These are phyloP conservation scores for Gobio occitaniae DNA, from an alignment of 2,797 vertebrate species.

Conservation along the genomic window DNA sequence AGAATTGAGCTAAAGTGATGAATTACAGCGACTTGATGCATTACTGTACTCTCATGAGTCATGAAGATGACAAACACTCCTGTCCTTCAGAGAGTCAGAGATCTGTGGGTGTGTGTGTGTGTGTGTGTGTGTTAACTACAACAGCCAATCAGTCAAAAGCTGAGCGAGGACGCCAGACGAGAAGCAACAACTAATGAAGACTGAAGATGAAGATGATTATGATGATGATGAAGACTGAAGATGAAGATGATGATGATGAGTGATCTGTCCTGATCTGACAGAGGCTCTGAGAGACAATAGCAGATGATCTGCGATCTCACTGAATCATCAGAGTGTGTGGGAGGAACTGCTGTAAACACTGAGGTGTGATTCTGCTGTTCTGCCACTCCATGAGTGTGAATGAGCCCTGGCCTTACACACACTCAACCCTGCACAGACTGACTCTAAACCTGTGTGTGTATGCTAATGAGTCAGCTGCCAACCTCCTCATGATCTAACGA, in stretches of 20 bases:
- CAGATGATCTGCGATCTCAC: conserved; percentile 43
- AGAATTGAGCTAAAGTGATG: no score
- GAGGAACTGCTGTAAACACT: conserved; percentile 37
- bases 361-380: conserved; percentile 35
- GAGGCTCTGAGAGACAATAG: conserved; percentile 8
- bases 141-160: no score
- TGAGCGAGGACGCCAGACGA: no score
- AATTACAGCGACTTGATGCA: neutral
- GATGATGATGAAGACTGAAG: no score
- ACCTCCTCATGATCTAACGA: no score
- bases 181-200: no score
- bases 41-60: neutral
- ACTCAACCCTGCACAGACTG: neutral
- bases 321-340: conserved; percentile 40
- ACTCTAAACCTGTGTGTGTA: neutral
- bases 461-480: neutral
- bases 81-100: neutral
- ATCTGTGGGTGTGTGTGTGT: no score
- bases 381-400: neutral
- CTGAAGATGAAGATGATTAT: no score
- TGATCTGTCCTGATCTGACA: neutral
- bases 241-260: no score
- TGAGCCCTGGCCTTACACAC: neutral
- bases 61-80: neutral
- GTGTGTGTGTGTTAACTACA: no score